A percentile compares a stretch with the other conserved stretches of the same genome.
Conservation (phyloP, 2,888 invertebrate species). For the Drosophila neonasuta region DNA sequence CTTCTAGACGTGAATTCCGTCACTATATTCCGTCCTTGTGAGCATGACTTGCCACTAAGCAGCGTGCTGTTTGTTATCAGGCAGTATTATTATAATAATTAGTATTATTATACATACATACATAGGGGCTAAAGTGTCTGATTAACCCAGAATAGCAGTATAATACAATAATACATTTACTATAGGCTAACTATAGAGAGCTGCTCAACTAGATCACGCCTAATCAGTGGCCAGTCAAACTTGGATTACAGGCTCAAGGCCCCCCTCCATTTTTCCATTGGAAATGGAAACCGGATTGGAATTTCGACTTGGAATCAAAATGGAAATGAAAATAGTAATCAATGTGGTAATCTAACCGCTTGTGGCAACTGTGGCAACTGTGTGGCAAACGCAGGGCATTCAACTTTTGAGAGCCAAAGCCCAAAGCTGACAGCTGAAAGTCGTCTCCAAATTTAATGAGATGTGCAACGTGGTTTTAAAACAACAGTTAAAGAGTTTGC, state of each 20-base stretch:
- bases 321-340: neutral
- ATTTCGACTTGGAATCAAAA: neutral
- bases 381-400: conserved; percentile 32
- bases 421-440: conserved; percentile 1
- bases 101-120: conserved; percentile 3
- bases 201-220: conserved; percentile 10
- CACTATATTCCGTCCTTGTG: conserved; percentile 40
- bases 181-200: neutral
- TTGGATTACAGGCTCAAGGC: conserved; percentile 16
- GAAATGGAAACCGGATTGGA: neutral
- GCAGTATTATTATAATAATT: conserved; percentile 27
- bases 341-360: neutral
- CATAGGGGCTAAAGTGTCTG: conserved; percentile 12
- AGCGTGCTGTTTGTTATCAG: conserved; percentile 26
- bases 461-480: neutral
- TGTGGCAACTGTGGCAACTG: neutral
- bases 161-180: too few relatives aligned
- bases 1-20: conserved; percentile 23
- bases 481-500: too few relatives aligned
- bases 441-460: conserved; percentile 4
- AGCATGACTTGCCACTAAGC: conserved; percentile 45
- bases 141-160: conserved; percentile 5
- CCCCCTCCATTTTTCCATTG: neutral
- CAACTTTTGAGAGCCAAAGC: conserved; percentile 24
- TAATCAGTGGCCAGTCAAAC: conserved; percentile 19